Conservation (phyloP, 2,113 vertebrate genomes). For the Asarcornis scutulata region DNA sequence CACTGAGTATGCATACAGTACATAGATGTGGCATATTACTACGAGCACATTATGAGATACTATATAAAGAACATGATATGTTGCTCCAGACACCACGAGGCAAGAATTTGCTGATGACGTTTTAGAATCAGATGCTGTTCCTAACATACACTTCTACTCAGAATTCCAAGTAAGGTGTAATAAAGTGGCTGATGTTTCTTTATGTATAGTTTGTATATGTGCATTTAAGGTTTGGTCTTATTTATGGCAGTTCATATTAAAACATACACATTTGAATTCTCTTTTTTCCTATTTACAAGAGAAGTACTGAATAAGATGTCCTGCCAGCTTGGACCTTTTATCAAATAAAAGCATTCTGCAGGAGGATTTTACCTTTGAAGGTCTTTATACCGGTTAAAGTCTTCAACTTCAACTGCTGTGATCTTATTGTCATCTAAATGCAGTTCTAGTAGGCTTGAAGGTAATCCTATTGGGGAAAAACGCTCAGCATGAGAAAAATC, state of each 20-base stretch:
- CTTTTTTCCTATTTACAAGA: neutral
- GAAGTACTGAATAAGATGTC: neutral
- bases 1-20: neutral
- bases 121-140: neutral
- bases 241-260: neutral
- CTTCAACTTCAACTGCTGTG: conserved; percentile 88
- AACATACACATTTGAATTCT: neutral
- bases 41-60: neutral
- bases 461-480: conserved; percentile 77
- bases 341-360: neutral
- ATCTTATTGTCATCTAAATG: conserved; percentile 96
- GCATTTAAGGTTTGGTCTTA: neutral
- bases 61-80: rapidly evolving
- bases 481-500: neutral
- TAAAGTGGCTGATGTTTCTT: neutral
- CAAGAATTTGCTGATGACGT: neutral
- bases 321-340: neutral
- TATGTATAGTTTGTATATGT: neutral
- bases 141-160: neutral
- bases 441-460: conserved; percentile 88
- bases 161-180: neutral
- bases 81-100: neutral
- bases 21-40: neutral
- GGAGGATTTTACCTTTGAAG: conserved; percentile 84
- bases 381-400: conserved; percentile 92